phyloP scores from a whole-genome alignment of 1,140 invertebrate genomes.

The Drosophila arawakana region DNA sequence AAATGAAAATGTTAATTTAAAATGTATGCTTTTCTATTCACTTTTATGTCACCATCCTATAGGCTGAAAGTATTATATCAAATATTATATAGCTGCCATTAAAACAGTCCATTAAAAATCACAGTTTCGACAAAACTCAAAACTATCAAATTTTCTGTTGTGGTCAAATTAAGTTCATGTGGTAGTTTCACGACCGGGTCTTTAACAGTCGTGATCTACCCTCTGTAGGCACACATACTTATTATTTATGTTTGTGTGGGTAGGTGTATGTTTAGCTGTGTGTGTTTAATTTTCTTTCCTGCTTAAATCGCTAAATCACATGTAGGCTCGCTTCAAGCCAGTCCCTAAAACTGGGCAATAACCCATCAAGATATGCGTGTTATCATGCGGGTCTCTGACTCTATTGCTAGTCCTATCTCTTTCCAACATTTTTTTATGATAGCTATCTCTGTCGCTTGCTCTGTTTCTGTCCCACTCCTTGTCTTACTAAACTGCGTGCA shows the following conservation, averaged over 20 bases:
- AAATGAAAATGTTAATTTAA: no score
- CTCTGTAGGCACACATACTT: no score
- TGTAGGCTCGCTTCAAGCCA: conserved; percentile 38
- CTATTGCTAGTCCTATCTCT: conserved; percentile 8
- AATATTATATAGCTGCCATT: no score
- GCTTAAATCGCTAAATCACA: conserved; percentile 37
- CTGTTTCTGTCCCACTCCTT: conserved; percentile 38
- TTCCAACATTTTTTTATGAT: not conserved
- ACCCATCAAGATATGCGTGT: conserved; percentile 74
- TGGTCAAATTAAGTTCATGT: no score
- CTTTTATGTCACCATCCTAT: no score
- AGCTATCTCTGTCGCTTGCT: not conserved
- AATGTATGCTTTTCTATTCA: no score
- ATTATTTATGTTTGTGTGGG: not conserved
- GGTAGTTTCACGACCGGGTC: no score
- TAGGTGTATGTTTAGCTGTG: conserved; percentile 19
- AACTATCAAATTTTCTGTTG: no score
- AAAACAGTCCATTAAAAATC: no score
- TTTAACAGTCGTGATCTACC: no score
- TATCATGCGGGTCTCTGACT: conserved; percentile 60
- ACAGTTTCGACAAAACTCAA: no score
- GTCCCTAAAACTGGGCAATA: conserved; percentile 72
- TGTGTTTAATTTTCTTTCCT: conserved; percentile 58
- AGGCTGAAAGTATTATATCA: no score
- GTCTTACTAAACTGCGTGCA: conserved; percentile 48